Conservation (phyloP, 1,140 invertebrate genomes). For the Medauroidea extradentata region DNA sequence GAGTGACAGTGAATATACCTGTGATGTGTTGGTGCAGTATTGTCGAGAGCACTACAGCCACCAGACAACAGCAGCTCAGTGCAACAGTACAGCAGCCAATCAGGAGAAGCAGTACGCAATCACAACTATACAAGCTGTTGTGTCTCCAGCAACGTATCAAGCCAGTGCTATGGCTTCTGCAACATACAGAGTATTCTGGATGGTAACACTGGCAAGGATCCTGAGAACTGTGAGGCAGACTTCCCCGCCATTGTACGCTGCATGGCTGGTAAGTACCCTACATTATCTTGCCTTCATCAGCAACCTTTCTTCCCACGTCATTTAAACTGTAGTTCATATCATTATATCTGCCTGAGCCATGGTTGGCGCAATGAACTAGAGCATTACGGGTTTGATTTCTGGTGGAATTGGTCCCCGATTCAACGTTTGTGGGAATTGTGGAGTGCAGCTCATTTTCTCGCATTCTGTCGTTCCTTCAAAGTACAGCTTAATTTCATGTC, state of each 20-base stretch:
- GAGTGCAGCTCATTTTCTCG: too few species aligned
- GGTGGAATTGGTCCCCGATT: too few species aligned
- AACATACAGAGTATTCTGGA: slow-evolving; percentile 76
- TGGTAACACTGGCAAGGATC: slow-evolving; percentile 69
- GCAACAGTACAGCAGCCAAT: slow-evolving; percentile 27
- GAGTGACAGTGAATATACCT: too few species aligned
- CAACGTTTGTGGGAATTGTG: too few species aligned
- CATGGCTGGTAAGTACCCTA: slow-evolving; percentile 47
- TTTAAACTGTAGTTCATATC: too few species aligned
- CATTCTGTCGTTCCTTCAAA: too few species aligned
- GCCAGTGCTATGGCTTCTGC: slow-evolving; percentile 70
- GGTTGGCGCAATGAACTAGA: too few species aligned
- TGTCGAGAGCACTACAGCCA: slow-evolving; percentile 40
- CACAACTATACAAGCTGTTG: slow-evolving; percentile 79
- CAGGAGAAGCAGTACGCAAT: slow-evolving; percentile 40
- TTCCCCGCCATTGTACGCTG: slow-evolving; percentile 69
- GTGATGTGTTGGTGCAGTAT: slow-evolving; percentile 50
- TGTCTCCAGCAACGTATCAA: slow-evolving; percentile 57
- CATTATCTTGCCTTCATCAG: too few species aligned
- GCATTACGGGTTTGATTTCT: too few species aligned
- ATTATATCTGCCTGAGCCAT: too few species aligned
- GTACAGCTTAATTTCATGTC: too few species aligned
- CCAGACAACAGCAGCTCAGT: slow-evolving; percentile 45
- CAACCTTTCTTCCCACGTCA: too few species aligned
- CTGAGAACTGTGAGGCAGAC: slow-evolving; percentile 70